phyloP scores from a whole-genome alignment of 1,140 invertebrate species.

The Phthorimaea operculella region DNA sequence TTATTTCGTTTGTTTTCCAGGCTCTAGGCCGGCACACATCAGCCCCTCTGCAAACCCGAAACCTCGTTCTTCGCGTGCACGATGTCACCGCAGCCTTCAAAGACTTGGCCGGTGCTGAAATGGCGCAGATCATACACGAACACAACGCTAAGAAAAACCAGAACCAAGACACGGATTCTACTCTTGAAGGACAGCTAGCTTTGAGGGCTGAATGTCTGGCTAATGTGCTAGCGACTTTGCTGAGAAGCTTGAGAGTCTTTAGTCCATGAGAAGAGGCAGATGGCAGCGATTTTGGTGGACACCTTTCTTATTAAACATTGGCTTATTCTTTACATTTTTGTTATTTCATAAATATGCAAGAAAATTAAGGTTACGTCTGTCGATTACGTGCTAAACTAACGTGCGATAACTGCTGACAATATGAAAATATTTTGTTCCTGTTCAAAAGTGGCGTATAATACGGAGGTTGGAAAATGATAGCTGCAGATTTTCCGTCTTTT shows the following conservation, averaged over 20 bases:
- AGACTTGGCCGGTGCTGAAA: slow-evolving; percentile 72
- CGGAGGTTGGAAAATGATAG: too few species aligned
- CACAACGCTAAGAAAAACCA: slow-evolving; percentile 52
- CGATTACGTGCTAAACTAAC: too few species aligned
- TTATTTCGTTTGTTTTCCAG: slow-evolving; percentile 39
- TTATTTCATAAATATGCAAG: too few species aligned
- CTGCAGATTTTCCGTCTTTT: too few species aligned
- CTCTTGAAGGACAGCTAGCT: slow-evolving; percentile 73
- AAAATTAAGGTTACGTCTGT: too few species aligned
- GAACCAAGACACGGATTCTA: slow-evolving; percentile 49
- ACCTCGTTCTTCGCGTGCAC: slow-evolving; percentile 81
- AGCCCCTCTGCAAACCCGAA: slow-evolving; percentile 81
- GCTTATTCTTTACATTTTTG: too few species aligned
- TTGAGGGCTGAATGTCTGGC: slow-evolving; percentile 83
- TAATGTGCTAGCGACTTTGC: slow-evolving; percentile 80
- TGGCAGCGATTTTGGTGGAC: too few species aligned
- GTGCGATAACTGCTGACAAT: too few species aligned
- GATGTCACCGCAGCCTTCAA: slow-evolving; percentile 84
- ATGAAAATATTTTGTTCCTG: too few species aligned
- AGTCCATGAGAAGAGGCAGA: slow-evolving; percentile 68
- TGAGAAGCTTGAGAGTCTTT: slow-evolving; percentile 85
- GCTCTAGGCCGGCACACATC: slow-evolving; percentile 78
- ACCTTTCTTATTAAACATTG: too few species aligned
- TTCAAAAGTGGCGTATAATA: too few species aligned
- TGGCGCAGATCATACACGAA: slow-evolving; percentile 64